These are phyloP conservation scores for Hiodon alosoides DNA, from an alignment of 2,113 vertebrate species.

Conservation along the genomic window DNA sequence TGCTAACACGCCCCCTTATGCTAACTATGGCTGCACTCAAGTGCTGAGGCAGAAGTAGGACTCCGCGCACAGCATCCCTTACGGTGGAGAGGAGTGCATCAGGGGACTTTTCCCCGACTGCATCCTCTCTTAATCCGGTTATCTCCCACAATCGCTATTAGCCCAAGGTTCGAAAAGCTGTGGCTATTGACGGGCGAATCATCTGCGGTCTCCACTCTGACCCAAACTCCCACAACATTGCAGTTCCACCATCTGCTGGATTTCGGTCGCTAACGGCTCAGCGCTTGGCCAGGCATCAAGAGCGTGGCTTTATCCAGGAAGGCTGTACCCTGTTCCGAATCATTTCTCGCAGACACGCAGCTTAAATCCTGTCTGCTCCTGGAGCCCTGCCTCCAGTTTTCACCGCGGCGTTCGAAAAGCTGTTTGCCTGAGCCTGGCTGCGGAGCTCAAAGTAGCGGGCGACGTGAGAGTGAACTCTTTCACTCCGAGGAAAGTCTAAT, in stretches of 20 bases:
- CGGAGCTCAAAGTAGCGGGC: neutral
- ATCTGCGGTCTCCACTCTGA: conserved; percentile 3
- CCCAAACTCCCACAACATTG: neutral
- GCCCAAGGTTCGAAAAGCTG: conserved; percentile 6
- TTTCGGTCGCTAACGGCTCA: conserved; percentile 16
- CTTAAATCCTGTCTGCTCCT: conserved; percentile 8
- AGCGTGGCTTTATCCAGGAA: conserved; percentile 16
- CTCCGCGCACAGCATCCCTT: too few relatives aligned
- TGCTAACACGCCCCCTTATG: too few relatives aligned
- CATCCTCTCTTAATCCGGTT: conserved; percentile 7
- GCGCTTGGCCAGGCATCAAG: conserved; percentile 14
- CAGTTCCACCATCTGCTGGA: conserved; percentile 21
- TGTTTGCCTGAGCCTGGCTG: neutral
- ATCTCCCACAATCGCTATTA: conserved; percentile 8
- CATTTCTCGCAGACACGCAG: conserved; percentile 11
- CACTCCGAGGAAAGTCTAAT: neutral
- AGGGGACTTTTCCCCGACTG: neutral
- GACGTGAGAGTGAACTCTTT: conserved; percentile 1
- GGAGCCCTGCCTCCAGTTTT: neutral
- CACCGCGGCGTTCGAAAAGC: conserved; percentile 8
- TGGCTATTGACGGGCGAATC: neutral
- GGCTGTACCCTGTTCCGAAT: conserved; percentile 13
- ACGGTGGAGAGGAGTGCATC: neutral
- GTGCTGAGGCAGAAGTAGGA: too few relatives aligned
- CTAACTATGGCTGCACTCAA: too few relatives aligned